Percentiles rank a stretch among this genome's conserved stretches.
Evolutionary conservation across 2,797 vertebrate genomes (phyloP).

Genomic region (Phoxinus dragarum): DNA sequence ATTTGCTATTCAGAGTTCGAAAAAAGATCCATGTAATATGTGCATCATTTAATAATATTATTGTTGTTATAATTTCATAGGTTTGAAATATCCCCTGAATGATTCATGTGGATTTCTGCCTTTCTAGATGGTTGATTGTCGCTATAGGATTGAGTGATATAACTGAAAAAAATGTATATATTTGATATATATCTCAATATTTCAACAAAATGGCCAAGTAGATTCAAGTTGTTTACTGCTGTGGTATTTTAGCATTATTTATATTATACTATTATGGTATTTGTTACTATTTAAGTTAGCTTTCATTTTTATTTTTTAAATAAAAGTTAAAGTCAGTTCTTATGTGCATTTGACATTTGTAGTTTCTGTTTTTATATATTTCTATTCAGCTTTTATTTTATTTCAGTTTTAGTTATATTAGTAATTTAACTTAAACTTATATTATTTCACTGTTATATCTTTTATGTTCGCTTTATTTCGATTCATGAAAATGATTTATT

Average conservation of each 20-base stretch:
- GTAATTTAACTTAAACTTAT: neutral
- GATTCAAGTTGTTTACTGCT: neutral
- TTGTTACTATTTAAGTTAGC: neutral
- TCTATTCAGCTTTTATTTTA: neutral
- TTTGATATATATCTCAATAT: neutral
- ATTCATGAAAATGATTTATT: neutral
- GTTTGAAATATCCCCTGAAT: neutral
- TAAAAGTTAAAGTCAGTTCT: no score
- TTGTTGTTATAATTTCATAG: neutral
- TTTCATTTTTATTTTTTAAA: neutral
- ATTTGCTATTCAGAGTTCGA: neutral
- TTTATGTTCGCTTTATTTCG: neutral
- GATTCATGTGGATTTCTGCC: neutral
- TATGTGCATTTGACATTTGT: neutral
- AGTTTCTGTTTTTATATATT: neutral
- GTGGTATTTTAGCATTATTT: neutral
- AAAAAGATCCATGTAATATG: neutral
- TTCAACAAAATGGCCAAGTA: neutral
- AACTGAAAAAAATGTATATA: neutral
- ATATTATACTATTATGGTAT: neutral
- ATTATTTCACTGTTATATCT: neutral
- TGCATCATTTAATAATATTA: neutral
- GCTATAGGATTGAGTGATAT: neutral
- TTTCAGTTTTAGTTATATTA: neutral
- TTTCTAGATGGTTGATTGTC: neutral